Evolutionary conservation across 2,888 invertebrate genomes (phyloP).

Genomic region (Fragum whitleyi): DNA sequence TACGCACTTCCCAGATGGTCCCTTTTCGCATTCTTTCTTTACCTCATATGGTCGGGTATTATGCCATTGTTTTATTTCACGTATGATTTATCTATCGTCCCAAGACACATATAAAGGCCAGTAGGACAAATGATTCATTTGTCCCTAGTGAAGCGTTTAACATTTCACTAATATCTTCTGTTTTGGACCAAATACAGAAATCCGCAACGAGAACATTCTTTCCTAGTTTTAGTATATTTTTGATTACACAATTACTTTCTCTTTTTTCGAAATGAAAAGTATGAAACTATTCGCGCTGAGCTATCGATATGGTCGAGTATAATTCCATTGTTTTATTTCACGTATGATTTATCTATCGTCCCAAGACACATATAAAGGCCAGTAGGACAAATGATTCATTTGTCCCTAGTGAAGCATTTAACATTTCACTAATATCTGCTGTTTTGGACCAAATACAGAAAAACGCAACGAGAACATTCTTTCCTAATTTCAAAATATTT

Average conservation of each 20-base stretch:
- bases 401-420: background rate
- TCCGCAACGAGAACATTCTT: too few species aligned
- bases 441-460: background rate
- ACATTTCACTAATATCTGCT: background rate
- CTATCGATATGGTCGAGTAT: too few species aligned
- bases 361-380: background rate
- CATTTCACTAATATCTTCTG: background rate
- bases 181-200: background rate
- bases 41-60: background rate
- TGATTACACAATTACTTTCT: too few species aligned
- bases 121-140: conserved; percentile 1
- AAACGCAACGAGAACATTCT: too few species aligned
- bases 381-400: conserved; percentile 1
- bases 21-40: too few species aligned
- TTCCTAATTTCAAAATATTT: too few species aligned
- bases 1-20: too few species aligned
- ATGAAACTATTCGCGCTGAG: too few species aligned
- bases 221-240: too few species aligned
- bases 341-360: background rate
- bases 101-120: background rate
- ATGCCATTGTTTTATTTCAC: background rate
- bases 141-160: background rate
- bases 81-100: background rate
- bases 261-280: too few species aligned
- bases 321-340: conserved; percentile 1